Evolutionary conservation across 2,113 vertebrate species (phyloP).

Genomic region (Saimiri boliviensis): DNA sequence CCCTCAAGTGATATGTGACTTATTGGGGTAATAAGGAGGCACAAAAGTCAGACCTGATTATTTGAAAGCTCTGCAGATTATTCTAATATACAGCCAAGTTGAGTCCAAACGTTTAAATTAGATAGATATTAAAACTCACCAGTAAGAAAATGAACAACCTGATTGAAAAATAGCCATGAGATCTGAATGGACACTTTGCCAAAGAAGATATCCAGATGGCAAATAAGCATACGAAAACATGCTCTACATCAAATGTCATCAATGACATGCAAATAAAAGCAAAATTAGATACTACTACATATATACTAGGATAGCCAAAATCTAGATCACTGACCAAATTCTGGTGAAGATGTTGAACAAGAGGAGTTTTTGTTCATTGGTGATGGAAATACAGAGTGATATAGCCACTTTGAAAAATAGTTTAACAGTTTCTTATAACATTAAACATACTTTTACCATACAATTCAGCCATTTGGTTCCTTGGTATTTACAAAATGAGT

Average conservation of each 20-base stretch:
- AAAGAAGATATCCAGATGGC: background rate
- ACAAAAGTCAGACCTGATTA: background rate
- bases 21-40: background rate
- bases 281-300: background rate
- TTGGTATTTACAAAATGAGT: background rate
- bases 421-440: background rate
- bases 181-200: background rate
- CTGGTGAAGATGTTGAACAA: background rate
- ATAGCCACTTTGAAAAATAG: background rate
- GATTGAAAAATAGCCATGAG: background rate
- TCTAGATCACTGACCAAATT: background rate
- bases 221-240: background rate
- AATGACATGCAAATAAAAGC: background rate
- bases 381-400: background rate
- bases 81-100: background rate
- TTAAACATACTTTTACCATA: background rate
- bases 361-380: background rate
- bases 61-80: background rate
- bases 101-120: background rate
- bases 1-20: background rate
- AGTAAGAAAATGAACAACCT: background rate
- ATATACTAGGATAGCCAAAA: background rate
- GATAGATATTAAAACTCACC: background rate
- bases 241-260: background rate
- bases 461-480: background rate